phyloP scores from a whole-genome alignment of 2,797 vertebrate genomes.

The Babyrousa celebensis region DNA sequence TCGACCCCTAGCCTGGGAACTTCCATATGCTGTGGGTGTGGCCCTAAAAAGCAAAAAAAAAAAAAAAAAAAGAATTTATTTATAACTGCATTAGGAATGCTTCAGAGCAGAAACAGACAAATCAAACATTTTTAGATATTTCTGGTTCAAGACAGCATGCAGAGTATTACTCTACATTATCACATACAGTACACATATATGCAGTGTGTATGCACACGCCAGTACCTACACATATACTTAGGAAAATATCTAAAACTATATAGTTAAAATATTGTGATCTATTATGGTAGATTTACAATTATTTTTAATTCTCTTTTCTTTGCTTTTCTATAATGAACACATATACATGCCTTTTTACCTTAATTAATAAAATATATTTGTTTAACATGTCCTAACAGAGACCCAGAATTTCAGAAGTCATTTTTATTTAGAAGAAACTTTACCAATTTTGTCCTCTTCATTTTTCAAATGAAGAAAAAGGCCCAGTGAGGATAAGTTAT shows the following conservation, averaged over 20 bases:
- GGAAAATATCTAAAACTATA: background rate
- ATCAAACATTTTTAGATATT: background rate
- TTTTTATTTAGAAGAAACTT: slow-evolving; percentile 76
- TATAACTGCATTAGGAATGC: slow-evolving; percentile 32
- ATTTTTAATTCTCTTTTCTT: slow-evolving; percentile 12
- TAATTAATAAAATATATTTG: slow-evolving; percentile 49
- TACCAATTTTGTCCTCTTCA: slow-evolving; percentile 46
- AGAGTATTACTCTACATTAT: background rate
- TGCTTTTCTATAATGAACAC: slow-evolving; percentile 48
- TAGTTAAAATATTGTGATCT: slow-evolving; percentile 33
- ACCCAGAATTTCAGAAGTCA: slow-evolving; percentile 65
- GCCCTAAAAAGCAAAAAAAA: no score
- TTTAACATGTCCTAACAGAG: slow-evolving; percentile 55
- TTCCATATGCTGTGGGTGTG: no score
- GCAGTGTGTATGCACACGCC: background rate
- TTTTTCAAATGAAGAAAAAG: slow-evolving; percentile 50
- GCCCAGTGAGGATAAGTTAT: background rate
- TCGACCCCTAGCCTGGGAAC: no score
- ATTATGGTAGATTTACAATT: background rate
- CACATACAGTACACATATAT: background rate
- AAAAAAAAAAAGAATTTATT: no score
- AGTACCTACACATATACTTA: background rate
- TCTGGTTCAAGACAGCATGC: background rate
- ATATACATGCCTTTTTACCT: slow-evolving; percentile 36
- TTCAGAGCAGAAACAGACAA: slow-evolving; percentile 42